phyloP scores from a whole-genome alignment of 2,797 vertebrate species.

The Syngnathus rostellatus region DNA sequence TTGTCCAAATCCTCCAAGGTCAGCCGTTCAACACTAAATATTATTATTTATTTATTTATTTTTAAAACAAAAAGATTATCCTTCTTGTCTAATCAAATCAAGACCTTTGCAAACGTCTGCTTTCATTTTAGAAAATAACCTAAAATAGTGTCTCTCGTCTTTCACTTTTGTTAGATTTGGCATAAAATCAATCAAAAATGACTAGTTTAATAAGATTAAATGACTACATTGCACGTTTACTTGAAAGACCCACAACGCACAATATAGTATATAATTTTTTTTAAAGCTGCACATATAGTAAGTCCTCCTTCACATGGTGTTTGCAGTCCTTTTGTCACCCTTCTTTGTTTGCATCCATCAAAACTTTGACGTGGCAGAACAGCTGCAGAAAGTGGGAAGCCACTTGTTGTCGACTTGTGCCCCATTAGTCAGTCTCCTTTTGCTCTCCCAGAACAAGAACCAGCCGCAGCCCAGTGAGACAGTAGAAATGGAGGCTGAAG shows the following conservation, averaged over 20 bases:
- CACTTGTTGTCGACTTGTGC: too few species aligned
- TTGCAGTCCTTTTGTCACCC: constrained; percentile 23
- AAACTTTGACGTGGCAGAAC: background rate
- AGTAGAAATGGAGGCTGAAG: constrained; percentile 49
- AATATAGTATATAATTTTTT: background rate
- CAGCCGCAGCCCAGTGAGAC: constrained; percentile 63
- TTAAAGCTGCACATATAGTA: background rate
- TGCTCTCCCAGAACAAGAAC: constrained; percentile 69
- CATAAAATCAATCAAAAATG: background rate
- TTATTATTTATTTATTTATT: too few species aligned
- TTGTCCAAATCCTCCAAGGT: too few species aligned
- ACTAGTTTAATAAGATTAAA: background rate
- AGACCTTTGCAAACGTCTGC: too few species aligned
- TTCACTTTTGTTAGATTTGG: too few species aligned
- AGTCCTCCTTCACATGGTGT: constrained; percentile 30
- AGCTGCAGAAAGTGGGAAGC: background rate
- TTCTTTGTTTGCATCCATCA: constrained; percentile 5
- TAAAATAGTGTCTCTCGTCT: too few species aligned
- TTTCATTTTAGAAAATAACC: too few species aligned
- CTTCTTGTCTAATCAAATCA: too few species aligned
- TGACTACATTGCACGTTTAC: background rate
- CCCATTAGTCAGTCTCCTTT: constrained; percentile 1
- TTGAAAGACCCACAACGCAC: background rate
- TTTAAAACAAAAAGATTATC: too few species aligned
- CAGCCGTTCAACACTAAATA: too few species aligned